These are phyloP conservation scores for Drosophila elegans DNA, from an alignment of 1,140 invertebrate genomes.

Conservation along the genomic window DNA sequence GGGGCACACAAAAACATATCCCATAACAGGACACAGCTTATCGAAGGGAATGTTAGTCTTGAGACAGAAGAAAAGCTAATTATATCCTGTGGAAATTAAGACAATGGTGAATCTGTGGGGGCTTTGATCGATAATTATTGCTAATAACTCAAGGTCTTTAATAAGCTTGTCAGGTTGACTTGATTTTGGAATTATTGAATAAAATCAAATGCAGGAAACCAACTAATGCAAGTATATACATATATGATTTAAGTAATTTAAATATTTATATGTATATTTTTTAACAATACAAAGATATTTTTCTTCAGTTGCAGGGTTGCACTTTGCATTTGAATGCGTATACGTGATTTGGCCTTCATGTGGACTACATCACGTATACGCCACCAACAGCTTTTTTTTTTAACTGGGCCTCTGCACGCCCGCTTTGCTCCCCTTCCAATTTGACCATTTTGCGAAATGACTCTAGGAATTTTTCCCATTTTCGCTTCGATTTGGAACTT, in stretches of 20 bases:
- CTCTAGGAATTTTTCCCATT: not conserved
- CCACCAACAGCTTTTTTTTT: not conserved
- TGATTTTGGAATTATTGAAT: too few relatives aligned
- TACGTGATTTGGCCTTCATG: not conserved
- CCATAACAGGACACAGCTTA: slow-evolving; percentile 10
- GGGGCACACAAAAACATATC: slow-evolving; percentile 3
- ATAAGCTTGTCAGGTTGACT: too few relatives aligned
- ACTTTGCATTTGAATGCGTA: not conserved
- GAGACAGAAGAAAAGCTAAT: not conserved
- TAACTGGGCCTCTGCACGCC: not conserved
- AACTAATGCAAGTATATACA: too few relatives aligned
- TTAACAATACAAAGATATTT: too few relatives aligned
- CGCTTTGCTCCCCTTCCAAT: not conserved
- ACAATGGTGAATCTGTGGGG: not conserved
- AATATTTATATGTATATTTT: too few relatives aligned
- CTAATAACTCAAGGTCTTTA: too few relatives aligned
- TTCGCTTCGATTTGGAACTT: not conserved
- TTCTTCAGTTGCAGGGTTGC: too few relatives aligned
- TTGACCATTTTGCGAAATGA: not conserved
- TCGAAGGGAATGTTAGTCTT: slow-evolving; percentile 11
- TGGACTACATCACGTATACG: not conserved
- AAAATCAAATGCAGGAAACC: too few relatives aligned
- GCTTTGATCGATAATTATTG: not conserved
- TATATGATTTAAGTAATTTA: too few relatives aligned
- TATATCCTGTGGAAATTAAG: not conserved